A percentile compares a stretch with the other conserved stretches of the same genome.
phyloP scores from a whole-genome alignment of 2,888 invertebrate species.

The Drosophila tripunctata region DNA sequence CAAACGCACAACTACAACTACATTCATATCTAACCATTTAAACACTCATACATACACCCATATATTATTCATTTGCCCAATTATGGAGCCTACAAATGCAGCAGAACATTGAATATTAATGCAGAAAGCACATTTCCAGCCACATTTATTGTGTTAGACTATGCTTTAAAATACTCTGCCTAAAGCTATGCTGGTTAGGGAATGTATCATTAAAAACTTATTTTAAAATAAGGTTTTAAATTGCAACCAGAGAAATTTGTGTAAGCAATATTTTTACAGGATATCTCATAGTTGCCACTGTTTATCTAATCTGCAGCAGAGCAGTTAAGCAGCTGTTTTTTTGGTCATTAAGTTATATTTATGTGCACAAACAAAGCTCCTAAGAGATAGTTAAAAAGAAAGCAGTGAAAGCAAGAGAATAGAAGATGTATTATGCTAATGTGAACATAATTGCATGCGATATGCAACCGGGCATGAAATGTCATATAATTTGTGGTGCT shows the following conservation, averaged over 20 bases:
- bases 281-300: constrained; percentile 10
- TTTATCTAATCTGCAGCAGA: constrained; percentile 9
- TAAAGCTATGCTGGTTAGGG: too few species aligned
- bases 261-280: not conserved
- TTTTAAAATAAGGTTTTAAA: too few species aligned
- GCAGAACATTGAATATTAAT: constrained; percentile 46
- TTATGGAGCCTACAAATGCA: constrained; percentile 45
- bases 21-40: constrained; percentile 23
- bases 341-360: constrained; percentile 67
- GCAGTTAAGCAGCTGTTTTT: constrained; percentile 61
- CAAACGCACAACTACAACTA: constrained; percentile 25
- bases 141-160: not conserved
- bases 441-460: constrained; percentile 38
- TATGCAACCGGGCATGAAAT: constrained; percentile 26
- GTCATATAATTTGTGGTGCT: constrained; percentile 23
- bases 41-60: constrained; percentile 4
- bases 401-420: not conserved
- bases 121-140: constrained; percentile 1
- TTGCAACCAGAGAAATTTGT: not conserved
- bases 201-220: too few species aligned
- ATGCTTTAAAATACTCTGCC: not conserved
- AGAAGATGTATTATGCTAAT: constrained; percentile 27
- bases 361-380: constrained; percentile 42
- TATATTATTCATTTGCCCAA: constrained; percentile 63
- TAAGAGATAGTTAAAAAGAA: constrained; percentile 27